Conservation (phyloP, 2,113 vertebrate species). For the Neolamprologus variostigma region DNA sequence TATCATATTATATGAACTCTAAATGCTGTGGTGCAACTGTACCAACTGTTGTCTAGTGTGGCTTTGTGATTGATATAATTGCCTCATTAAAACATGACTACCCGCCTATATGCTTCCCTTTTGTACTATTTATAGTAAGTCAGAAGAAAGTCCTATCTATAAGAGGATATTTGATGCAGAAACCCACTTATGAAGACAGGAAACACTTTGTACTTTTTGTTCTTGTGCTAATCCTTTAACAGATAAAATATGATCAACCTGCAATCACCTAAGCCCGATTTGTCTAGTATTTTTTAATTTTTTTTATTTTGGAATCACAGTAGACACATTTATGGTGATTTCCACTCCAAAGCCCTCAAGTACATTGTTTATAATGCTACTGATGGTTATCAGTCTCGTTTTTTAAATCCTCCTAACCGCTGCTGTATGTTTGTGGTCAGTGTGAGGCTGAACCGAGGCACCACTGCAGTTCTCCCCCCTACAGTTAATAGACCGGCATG, state of each 20-base stretch:
- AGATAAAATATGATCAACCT: background rate
- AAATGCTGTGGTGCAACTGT: background rate
- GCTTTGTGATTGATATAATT: background rate
- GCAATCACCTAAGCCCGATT: background rate
- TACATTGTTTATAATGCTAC: background rate
- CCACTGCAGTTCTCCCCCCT: slow-evolving; percentile 3
- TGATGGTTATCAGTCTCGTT: background rate
- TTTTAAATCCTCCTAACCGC: background rate
- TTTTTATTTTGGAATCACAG: background rate
- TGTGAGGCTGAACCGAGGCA: background rate
- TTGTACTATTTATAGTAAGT: background rate
- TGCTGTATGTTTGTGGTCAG: slow-evolving; percentile 5
- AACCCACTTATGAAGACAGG: background rate
- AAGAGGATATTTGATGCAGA: background rate
- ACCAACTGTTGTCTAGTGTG: background rate
- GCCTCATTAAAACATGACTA: background rate
- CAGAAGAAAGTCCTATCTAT: background rate
- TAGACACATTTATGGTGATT: background rate
- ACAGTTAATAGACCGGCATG: slow-evolving; percentile 26
- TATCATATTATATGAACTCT: background rate
- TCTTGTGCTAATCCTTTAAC: background rate
- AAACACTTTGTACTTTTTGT: background rate
- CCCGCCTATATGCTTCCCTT: background rate
- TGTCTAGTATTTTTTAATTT: accelerated
- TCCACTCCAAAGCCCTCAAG: background rate